Evolutionary conservation across 2,888 invertebrate genomes (phyloP).

Genomic region (Cremastobaeus sp.): DNA sequence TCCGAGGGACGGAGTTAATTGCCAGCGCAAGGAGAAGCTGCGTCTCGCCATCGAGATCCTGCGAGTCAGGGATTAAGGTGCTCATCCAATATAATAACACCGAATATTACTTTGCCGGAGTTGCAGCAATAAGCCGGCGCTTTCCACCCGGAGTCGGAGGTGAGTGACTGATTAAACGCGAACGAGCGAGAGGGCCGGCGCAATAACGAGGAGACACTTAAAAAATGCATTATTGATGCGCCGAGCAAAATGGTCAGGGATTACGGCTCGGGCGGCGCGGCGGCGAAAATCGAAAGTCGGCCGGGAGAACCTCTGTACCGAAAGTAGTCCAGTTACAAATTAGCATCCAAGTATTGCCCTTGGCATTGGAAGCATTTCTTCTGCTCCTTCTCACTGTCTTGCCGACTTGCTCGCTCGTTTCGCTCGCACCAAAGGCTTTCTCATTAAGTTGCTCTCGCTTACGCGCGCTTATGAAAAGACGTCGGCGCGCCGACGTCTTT

Average conservation of each 20-base stretch:
- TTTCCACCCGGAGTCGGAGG: constrained; percentile 8
- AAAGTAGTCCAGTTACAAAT: constrained; percentile 77
- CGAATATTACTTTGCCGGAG: constrained; percentile 44
- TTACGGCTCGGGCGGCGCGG: not conserved
- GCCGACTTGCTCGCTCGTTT: constrained; percentile 58
- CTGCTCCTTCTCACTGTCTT: constrained; percentile 52
- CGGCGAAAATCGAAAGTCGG: constrained; percentile 59
- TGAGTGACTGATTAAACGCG: constrained; percentile 33
- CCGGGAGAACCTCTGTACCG: constrained; percentile 73
- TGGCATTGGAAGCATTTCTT: constrained; percentile 70
- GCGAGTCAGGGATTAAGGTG: constrained; percentile 69
- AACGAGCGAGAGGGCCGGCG: constrained; percentile 7
- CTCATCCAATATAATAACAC: constrained; percentile 69
- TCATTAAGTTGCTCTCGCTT: constrained; percentile 62
- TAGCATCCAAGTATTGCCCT: constrained; percentile 76
- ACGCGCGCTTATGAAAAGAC: constrained; percentile 76
- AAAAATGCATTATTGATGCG: constrained; percentile 27
- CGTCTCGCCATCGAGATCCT: constrained; percentile 56
- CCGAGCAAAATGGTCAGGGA: constrained; percentile 10
- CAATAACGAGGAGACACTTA: constrained; percentile 29
- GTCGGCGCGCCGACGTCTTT: constrained; percentile 70
- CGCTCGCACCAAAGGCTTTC: constrained; percentile 31
- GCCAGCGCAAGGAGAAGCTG: constrained; percentile 74
- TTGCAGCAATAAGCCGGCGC: constrained; percentile 19
- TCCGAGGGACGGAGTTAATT: constrained; percentile 75